Evolutionary conservation across 2,113 vertebrate species (phyloP), one percentile per base, ranked within the genome.

Genomic region (Microcebus griseorufus): DNA sequence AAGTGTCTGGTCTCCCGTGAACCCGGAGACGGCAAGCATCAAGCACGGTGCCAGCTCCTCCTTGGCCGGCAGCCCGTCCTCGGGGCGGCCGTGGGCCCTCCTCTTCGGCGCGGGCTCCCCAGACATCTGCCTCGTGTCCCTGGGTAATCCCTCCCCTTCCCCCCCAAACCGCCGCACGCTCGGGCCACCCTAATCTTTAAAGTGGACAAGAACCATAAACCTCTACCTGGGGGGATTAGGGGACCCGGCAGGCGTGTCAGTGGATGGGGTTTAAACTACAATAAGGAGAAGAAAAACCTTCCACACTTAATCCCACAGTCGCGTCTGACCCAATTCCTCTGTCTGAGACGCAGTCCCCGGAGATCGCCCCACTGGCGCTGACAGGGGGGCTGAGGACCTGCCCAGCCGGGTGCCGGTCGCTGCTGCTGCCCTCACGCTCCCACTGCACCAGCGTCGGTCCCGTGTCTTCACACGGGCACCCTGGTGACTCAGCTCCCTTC

Each of bases 141-240:
- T 10, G 20, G 48, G 95, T 99, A 99, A 99, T 98, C 98, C 97
- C 98, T 98, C 97, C 97, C 42, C 94, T 98, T 96, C 91, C 87
- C 97, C 98, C 55, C 95, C 97, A 88, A 97, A 98, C 98, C 94
- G 37, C 98, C 79, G 96, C 98, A 87, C 1, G 95, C 98, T 96
- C 97, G 86, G 97, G 98, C 98, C 97, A 91, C 98, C 98, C 98
- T 99, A 99, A 99, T 99, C 99, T 99, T 97, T 98, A 98, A 98
- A 99, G 98, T 98, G 99, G 98, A 98, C 98, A 98, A 98, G 98
- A 98, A 97, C 48, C 98, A 95, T 98, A 98, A 99, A 98, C 95
- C 98, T 97, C 98, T 98, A 99, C 99, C 99, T 99, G 98, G 97
- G 95, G 97, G 98, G 99, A 99, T 99, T 99, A 99, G 98, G 42